These are phyloP conservation scores for Tringa solitaria DNA, from an alignment of 2,113 vertebrate species.

Conservation along the genomic window DNA sequence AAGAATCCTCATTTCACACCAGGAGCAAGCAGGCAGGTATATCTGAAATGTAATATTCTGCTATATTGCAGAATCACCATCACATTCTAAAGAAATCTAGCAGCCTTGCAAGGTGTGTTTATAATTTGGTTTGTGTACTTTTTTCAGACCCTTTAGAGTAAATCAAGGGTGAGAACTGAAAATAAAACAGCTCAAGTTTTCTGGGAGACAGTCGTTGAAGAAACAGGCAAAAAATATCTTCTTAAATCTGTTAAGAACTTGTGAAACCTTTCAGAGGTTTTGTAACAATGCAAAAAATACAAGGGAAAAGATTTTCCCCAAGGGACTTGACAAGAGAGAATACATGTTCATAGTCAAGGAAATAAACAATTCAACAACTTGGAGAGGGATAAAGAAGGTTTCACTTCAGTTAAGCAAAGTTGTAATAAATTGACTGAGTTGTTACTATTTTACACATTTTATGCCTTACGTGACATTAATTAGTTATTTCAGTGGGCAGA, in stretches of 20 bases:
- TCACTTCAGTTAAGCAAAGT: not conserved
- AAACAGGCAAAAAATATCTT: not conserved
- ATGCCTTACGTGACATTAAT: not conserved
- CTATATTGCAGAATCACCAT: not conserved
- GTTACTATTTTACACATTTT: not conserved
- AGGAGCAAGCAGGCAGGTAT: not conserved
- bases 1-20: not conserved
- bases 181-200: not conserved
- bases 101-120: not conserved
- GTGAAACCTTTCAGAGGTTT: not conserved
- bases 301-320: not conserved
- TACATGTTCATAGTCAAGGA: not conserved
- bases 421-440: not conserved
- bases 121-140: not conserved
- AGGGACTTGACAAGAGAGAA: not conserved
- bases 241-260: not conserved
- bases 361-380: not conserved
- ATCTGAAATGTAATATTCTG: not conserved
- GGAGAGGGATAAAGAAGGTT: not conserved
- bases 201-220: not conserved
- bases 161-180: not conserved
- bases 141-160: not conserved
- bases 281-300: not conserved
- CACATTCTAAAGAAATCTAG: not conserved
- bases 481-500: not conserved